A percentile compares a stretch with the other conserved stretches of the same genome.
Conservation (phyloP, 2,888 invertebrate genomes). For the Lepidocyrtoides sp. region DNA sequence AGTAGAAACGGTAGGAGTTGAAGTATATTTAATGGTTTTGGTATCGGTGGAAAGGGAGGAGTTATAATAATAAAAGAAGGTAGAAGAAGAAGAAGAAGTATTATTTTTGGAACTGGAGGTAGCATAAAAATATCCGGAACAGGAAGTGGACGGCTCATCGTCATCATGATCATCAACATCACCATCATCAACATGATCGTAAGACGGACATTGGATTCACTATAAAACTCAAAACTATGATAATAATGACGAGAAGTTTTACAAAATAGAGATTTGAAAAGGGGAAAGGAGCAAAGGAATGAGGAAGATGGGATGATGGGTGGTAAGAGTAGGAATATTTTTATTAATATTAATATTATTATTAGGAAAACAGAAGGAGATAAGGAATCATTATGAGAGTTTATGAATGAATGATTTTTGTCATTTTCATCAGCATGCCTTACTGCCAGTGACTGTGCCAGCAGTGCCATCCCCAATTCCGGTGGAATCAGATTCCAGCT, state of each 20-base stretch:
- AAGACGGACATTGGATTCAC: conserved; percentile 58
- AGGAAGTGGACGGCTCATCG: conserved; percentile 66
- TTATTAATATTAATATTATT: too few relatives aligned
- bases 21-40: conserved; percentile 37
- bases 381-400: background rate
- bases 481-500: conserved; percentile 82
- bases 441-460: conserved; percentile 67
- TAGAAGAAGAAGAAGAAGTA: conserved; percentile 28
- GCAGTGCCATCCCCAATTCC: conserved; percentile 74
- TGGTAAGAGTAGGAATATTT: conserved; percentile 11
- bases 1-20: conserved; percentile 48
- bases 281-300: background rate
- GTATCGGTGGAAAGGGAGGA: conserved; percentile 30
- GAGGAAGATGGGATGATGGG: background rate
- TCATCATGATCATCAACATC: conserved; percentile 42
- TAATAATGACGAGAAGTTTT: conserved; percentile 62
- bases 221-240: conserved; percentile 74
- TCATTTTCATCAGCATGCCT: conserved; percentile 75
- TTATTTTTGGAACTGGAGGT: conserved; percentile 28
- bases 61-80: conserved; percentile 20
- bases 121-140: conserved; percentile 36
- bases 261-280: background rate
- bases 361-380: conserved; percentile 1
- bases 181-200: conserved; percentile 56
- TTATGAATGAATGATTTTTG: conserved; percentile 33